Conservation (phyloP, 2,113 vertebrate species). For the Notarius quadriscutis region DNA sequence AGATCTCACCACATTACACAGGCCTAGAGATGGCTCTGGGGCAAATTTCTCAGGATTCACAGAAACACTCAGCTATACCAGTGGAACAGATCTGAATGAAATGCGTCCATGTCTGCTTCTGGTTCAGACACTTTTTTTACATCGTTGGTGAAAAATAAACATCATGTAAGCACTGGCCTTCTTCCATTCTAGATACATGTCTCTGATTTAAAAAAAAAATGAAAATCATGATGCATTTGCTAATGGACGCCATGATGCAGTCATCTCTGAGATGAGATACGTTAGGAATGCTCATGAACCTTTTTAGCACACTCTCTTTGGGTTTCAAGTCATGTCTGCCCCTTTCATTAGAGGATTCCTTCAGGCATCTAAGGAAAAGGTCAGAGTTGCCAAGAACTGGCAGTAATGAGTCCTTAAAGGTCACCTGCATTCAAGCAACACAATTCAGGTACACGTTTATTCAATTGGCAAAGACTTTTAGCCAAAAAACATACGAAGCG, state of each 20-base stretch:
- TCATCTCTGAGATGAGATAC: background rate
- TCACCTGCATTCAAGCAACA: slow-evolving; percentile 55
- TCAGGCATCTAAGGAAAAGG: slow-evolving; percentile 52
- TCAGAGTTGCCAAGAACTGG: slow-evolving; percentile 49
- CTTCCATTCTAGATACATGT: background rate
- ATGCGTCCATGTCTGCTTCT: background rate
- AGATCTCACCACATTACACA: too few relatives aligned
- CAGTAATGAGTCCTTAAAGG: slow-evolving; percentile 62
- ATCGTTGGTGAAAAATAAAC: background rate
- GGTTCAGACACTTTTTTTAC: background rate
- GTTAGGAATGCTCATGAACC: slow-evolving; percentile 13
- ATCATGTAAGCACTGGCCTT: background rate
- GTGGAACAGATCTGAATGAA: background rate
- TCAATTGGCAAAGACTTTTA: background rate
- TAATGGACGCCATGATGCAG: background rate
- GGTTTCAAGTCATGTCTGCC: slow-evolving; percentile 15
- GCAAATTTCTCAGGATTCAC: too few relatives aligned
- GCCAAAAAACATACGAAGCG: background rate
- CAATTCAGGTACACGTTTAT: background rate
- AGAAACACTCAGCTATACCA: background rate
- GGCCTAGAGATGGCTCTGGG: too few relatives aligned
- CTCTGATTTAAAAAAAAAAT: background rate
- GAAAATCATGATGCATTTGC: background rate
- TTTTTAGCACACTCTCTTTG: background rate
- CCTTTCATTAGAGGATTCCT: slow-evolving; percentile 43